These are phyloP conservation scores for Lasioglossum morio DNA, from an alignment of 2,888 invertebrate species.

Conservation along the genomic window DNA sequence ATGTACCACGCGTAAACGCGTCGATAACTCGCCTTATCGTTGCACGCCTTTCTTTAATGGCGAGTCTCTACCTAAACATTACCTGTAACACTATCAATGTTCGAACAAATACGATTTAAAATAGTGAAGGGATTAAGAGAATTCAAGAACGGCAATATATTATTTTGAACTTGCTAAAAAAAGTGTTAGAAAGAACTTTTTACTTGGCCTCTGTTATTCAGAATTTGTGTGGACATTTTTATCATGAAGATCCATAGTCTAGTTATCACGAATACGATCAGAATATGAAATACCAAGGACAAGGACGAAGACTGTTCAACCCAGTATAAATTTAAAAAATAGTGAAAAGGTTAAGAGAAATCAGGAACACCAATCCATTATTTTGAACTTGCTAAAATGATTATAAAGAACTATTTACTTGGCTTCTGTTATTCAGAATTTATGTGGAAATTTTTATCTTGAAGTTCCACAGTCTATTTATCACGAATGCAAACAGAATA, in stretches of 20 bases:
- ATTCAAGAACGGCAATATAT: neutral
- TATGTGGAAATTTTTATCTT: neutral
- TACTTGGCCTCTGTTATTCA: neutral
- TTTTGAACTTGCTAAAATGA: too few species aligned
- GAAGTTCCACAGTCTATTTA: neutral
- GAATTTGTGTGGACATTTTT: too few species aligned
- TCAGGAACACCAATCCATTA: neutral
- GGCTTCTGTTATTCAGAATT: too few species aligned
- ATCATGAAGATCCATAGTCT: neutral
- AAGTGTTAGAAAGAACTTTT: neutral
- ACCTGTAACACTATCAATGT: neutral
- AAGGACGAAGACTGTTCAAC: too few species aligned
- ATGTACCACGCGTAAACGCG: constrained; percentile 28
- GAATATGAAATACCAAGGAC: too few species aligned
- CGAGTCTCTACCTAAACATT: neutral
- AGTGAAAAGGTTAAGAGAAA: neutral
- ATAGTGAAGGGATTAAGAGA: neutral
- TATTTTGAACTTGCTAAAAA: neutral
- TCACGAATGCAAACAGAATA: too few species aligned
- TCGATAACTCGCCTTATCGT: constrained; percentile 40
- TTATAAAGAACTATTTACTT: neutral
- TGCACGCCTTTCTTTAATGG: constrained; percentile 30
- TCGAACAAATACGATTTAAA: neutral
- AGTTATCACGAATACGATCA: too few species aligned
- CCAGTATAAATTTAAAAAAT: too few species aligned